A percentile compares a stretch with the other conserved stretches of the same genome.
These are phyloP conservation scores for Leptodactylus fuscus DNA, from an alignment of 2,113 vertebrate species.

Conservation along the genomic window DNA sequence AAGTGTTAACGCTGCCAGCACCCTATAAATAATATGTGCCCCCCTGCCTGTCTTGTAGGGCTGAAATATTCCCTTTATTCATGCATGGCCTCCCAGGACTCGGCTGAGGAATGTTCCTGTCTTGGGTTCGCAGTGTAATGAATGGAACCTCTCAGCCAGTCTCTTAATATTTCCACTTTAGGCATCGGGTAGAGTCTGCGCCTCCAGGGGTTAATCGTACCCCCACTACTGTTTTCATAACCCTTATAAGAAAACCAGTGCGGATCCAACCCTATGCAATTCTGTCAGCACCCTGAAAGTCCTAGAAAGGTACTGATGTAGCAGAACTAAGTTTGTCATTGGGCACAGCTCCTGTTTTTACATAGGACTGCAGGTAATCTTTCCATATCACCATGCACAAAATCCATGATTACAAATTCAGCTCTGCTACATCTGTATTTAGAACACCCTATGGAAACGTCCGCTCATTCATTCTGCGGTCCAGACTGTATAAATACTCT, in stretches of 20 bases:
- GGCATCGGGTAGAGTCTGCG: too few species aligned
- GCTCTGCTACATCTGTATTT: neutral
- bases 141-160: conserved; percentile 17
- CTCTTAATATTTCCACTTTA: neutral
- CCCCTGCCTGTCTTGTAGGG: neutral
- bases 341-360: neutral
- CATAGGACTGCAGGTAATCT: too few species aligned
- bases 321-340: neutral
- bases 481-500: neutral
- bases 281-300: too few species aligned
- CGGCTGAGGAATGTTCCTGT: neutral
- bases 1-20: conserved; percentile 11
- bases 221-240: neutral
- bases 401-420: too few species aligned
- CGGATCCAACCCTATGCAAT: neutral
- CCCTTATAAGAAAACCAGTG: neutral
- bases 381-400: too few species aligned
- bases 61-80: conserved; percentile 37
- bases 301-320: neutral
- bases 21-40: neutral
- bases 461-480: conserved; percentile 20
- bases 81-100: neutral
- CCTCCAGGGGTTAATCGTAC: neutral
- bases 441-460: neutral
- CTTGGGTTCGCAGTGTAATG: conserved; percentile 7